Conservation (phyloP, 2,113 vertebrate genomes). For the Pholis gunnellus region DNA sequence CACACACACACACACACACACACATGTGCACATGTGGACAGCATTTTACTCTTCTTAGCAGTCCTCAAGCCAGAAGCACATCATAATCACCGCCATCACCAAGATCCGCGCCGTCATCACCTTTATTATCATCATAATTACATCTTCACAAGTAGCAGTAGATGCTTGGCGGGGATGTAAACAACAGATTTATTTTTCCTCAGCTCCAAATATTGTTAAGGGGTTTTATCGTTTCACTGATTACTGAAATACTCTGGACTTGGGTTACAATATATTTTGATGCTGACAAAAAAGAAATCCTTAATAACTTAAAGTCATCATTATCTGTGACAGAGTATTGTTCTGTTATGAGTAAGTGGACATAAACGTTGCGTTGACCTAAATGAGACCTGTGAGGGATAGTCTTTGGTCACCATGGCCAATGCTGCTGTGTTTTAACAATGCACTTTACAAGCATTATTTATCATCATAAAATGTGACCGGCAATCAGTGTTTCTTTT, state of each 20-base stretch:
- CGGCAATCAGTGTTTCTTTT: too few relatives aligned
- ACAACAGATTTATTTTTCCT: background rate
- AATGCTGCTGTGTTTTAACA: background rate
- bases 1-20: background rate
- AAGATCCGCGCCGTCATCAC: background rate
- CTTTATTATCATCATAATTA: constrained; percentile 12
- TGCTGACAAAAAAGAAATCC: background rate
- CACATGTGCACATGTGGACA: background rate
- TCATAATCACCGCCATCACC: background rate
- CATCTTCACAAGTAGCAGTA: constrained; percentile 6
- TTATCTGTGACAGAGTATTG: background rate
- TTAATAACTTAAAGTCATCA: background rate
- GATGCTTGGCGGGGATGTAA: background rate
- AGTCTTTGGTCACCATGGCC: background rate
- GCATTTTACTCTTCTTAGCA: background rate
- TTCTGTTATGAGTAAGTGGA: background rate
- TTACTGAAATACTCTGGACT: background rate
- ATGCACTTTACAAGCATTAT: too few relatives aligned
- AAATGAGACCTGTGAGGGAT: background rate
- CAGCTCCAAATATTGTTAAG: background rate
- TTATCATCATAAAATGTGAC: background rate
- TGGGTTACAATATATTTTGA: background rate
- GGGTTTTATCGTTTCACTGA: background rate
- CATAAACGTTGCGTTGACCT: background rate
- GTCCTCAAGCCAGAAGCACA: constrained; percentile 11